Conservation (phyloP, 2,888 invertebrate species). For the Willowsia nigromaculata region DNA sequence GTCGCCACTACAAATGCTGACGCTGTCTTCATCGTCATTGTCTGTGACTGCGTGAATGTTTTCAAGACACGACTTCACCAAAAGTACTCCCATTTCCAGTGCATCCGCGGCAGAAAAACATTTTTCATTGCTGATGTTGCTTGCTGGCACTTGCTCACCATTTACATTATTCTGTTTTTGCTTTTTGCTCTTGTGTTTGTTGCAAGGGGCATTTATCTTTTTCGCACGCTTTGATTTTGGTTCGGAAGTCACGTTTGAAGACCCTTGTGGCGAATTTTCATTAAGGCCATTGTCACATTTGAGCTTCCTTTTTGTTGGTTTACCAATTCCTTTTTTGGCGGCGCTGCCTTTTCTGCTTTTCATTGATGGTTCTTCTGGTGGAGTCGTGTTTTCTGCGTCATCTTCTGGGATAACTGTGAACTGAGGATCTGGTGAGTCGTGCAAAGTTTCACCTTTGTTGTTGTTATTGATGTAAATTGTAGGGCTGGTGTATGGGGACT, state of each 20-base stretch:
- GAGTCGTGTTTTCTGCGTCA: slow-evolving; percentile 59
- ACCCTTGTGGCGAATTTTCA: neutral
- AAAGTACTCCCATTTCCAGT: slow-evolving; percentile 62
- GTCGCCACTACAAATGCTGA: slow-evolving; percentile 27
- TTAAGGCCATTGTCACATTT: neutral
- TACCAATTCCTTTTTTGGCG: neutral
- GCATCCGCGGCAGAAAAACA: neutral
- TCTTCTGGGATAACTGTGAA: slow-evolving; percentile 32
- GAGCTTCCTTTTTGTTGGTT: slow-evolving; percentile 3
- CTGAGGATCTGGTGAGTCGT: slow-evolving; percentile 14
- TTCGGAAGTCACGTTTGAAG: neutral
- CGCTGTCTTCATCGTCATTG: slow-evolving; percentile 20
- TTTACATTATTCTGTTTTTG: neutral
- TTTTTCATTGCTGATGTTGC: neutral
- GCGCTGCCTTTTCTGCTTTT: neutral
- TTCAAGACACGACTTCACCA: slow-evolving; percentile 63
- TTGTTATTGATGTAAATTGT: slow-evolving; percentile 1
- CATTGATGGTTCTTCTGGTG: neutral
- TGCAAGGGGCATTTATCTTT: neutral
- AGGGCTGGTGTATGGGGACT: neutral
- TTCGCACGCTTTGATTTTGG: slow-evolving; percentile 28
- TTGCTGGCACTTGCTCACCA: neutral
- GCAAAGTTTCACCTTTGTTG: neutral
- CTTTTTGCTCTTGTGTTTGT: slow-evolving; percentile 14
- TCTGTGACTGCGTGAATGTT: slow-evolving; percentile 1